Evolutionary conservation across 2,113 vertebrate genomes (phyloP).

Genomic region (Erythrocebus patas): DNA sequence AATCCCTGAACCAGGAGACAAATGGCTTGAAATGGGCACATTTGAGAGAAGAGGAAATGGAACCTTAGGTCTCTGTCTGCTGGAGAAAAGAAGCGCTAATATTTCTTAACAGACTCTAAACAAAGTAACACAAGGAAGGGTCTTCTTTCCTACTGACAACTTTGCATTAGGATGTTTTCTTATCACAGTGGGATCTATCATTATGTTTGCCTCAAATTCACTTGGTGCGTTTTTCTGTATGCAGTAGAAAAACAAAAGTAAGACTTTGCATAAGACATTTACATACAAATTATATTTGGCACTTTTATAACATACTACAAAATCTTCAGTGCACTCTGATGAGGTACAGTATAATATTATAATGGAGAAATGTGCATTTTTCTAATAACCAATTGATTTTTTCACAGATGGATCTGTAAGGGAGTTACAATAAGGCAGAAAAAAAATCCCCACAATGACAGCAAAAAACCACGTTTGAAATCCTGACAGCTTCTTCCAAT

Average conservation of each 20-base stretch:
- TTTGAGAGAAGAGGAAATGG: too few species aligned
- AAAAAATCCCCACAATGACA: neutral
- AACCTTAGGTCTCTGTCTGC: neutral
- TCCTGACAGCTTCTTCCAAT: neutral
- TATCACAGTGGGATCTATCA: neutral
- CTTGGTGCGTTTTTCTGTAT: neutral
- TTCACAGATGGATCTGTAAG: neutral
- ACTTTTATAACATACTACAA: neutral
- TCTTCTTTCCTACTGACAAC: neutral
- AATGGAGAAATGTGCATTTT: neutral
- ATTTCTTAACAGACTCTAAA: neutral
- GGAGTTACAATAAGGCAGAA: neutral
- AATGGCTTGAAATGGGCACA: neutral
- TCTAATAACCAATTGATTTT: conserved; percentile 49
- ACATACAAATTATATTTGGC: conserved; percentile 48
- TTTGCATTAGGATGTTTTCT: neutral
- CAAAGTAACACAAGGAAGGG: neutral
- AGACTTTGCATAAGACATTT: conserved; percentile 26
- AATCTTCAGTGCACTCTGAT: neutral
- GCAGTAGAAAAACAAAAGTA: neutral
- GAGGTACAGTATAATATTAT: neutral
- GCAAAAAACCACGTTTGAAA: conserved; percentile 19
- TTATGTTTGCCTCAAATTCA: neutral
- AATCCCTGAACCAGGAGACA: neutral
- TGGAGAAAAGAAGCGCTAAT: accelerated